phyloP scores from a whole-genome alignment of 2,888 invertebrate genomes.

The Agrochola circellaris region DNA sequence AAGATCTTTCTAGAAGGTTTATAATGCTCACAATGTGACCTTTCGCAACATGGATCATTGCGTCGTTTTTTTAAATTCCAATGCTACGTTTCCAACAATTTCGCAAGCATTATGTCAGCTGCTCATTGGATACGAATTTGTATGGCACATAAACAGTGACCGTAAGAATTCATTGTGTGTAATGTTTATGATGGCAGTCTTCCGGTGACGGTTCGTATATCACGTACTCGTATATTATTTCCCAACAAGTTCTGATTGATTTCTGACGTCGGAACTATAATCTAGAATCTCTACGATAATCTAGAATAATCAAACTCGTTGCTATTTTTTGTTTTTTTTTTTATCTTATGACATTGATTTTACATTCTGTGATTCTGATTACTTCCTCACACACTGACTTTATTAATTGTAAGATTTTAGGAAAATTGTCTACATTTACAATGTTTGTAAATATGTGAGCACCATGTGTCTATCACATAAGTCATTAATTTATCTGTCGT shows the following conservation, averaged over 20 bases:
- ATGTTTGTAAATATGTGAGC: too few relatives aligned
- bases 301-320: too few relatives aligned
- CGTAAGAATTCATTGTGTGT: not conserved
- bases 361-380: too few relatives aligned
- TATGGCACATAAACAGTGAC: not conserved
- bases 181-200: not conserved
- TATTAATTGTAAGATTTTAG: too few relatives aligned
- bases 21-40: not conserved
- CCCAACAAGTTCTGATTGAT: not conserved
- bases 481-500: too few relatives aligned
- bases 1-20: not conserved
- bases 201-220: not conserved
- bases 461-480: too few relatives aligned
- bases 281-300: too few relatives aligned
- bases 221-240: not conserved
- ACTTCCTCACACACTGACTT: too few relatives aligned
- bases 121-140: slow-evolving; percentile 1
- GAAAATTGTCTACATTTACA: too few relatives aligned
- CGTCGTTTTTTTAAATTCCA: not conserved
- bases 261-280: not conserved
- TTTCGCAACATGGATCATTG: not conserved
- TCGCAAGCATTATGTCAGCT: not conserved
- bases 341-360: too few relatives aligned
- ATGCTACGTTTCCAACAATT: not conserved
- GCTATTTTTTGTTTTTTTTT: too few relatives aligned